Evolutionary conservation across 2,888 invertebrate species (phyloP).

Genomic region (Imbricaverruca yamaguchii): DNA sequence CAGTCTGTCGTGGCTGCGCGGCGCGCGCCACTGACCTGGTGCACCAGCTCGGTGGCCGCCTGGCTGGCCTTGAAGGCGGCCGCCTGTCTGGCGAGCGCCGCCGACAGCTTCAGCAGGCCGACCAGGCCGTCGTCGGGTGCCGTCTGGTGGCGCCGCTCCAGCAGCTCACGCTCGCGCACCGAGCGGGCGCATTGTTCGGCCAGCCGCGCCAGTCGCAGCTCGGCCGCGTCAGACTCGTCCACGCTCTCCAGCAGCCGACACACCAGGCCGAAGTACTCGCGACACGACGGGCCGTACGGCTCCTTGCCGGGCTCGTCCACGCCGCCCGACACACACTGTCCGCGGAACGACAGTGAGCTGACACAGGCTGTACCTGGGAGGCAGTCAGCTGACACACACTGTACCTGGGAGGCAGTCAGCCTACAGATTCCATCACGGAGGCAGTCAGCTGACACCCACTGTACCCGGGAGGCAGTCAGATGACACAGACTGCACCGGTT

Average conservation of each 20-base stretch:
- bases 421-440: too few species aligned
- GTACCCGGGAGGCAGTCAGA: too few species aligned
- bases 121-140: slow-evolving; percentile 84
- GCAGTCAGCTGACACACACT: slow-evolving; percentile 37
- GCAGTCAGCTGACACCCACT: too few species aligned
- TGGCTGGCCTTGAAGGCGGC: slow-evolving; percentile 75
- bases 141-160: slow-evolving; percentile 71
- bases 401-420: background rate
- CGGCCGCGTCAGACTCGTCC: slow-evolving; percentile 47
- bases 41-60: slow-evolving; percentile 60
- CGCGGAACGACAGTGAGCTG: background rate
- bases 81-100: slow-evolving; percentile 81
- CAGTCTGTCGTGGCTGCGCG: too few species aligned
- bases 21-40: slow-evolving; percentile 45
- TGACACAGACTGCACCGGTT: too few species aligned
- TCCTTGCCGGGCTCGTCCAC: slow-evolving; percentile 73
- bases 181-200: slow-evolving; percentile 59
- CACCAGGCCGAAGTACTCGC: slow-evolving; percentile 90
- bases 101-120: slow-evolving; percentile 74
- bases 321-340: background rate
- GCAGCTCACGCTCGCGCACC: slow-evolving; percentile 66
- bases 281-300: slow-evolving; percentile 86
- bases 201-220: slow-evolving; percentile 60
- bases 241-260: slow-evolving; percentile 72
- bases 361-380: slow-evolving; percentile 27